phyloP scores from a whole-genome alignment of 2,888 invertebrate species.

The Mamestra brassicae region DNA sequence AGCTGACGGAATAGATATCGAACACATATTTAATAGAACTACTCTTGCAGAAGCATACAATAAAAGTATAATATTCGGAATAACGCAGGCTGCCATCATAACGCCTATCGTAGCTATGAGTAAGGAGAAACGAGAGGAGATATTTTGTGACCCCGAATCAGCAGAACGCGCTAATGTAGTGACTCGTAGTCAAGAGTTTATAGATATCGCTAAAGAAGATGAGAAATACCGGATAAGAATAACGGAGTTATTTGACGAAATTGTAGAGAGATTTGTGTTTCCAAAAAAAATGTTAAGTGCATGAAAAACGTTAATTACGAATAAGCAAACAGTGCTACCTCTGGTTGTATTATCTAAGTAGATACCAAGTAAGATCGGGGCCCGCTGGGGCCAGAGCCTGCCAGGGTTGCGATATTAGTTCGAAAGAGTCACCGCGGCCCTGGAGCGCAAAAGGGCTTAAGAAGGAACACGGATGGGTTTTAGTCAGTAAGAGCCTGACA shows the following conservation, averaged over 20 bases:
- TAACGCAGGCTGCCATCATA: conserved; percentile 83
- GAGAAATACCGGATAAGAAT: conserved; percentile 81
- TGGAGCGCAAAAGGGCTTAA: too few species aligned
- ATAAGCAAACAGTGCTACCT: neutral
- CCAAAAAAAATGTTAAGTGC: conserved; percentile 31
- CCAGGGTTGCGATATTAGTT: too few species aligned
- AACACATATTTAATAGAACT: conserved; percentile 71
- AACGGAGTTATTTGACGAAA: conserved; percentile 90
- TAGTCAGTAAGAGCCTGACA: too few species aligned
- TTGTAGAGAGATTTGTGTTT: conserved; percentile 86
- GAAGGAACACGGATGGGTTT: too few species aligned
- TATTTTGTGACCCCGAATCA: conserved; percentile 76
- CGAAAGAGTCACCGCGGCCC: too few species aligned
- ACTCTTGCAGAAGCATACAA: conserved; percentile 73
- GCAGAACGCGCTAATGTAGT: conserved; percentile 72
- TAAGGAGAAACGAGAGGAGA: conserved; percentile 71
- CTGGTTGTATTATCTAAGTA: neutral
- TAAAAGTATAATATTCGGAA: conserved; percentile 79
- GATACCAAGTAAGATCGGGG: too few species aligned
- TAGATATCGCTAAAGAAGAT: conserved; percentile 76
- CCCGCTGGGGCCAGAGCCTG: too few species aligned
- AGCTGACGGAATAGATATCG: conserved; percentile 72
- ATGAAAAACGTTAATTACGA: conserved; percentile 1
- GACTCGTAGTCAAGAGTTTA: conserved; percentile 80
- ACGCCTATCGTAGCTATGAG: conserved; percentile 79